Base-by-base conservation (phyloP, 2,888 invertebrate species). In the Dysmachus trigonus region DNA sequence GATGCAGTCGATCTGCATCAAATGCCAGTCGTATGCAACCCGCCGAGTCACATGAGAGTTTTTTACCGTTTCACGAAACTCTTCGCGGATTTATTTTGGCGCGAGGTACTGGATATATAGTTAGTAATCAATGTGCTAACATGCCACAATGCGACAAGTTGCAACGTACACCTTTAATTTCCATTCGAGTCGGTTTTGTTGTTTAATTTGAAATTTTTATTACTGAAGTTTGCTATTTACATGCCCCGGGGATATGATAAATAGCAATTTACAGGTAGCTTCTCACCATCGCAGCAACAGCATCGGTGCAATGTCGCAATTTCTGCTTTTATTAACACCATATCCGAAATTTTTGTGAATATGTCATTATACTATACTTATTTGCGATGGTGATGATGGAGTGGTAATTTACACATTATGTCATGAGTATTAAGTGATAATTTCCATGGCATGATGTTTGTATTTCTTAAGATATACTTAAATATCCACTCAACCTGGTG, bases 1-100 rank as follows among this genome's bases (percentile, higher is more conserved):
- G 27, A 83, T 83, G 83, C 83, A 83, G n/a, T 83, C 31, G n/a
- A 83, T 83, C 72, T 72, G 72, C 83, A 71, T 83, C 72, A 83
- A 72, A 72, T 72, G 71, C 35, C 33, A 82, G 22, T 38, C 22
- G 62, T 62, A 13, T 83, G 30, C 72, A 81, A 38, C 72, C 22
- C 41, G 22, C 27, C 7, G 27, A 41, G 33, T 22, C 38, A 41
- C 53, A 82, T 82, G 81, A 22, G 72, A 83, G 38, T 53, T 83
- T 73, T 83, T 83, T 41, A 83, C 83, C 83, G 33, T 15, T 18
- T 22, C 38, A 22, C 22, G 30, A 72, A 27, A 71, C n/a, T 38
- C 38, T 72, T 18, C 6, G 72, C 38, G 35, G n/a, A n/a, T 83
- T 83, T 72, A 72, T 33, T 83, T 71, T 83, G 38, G 83, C 41